Evolutionary conservation across 2,888 invertebrate species (phyloP).

Genomic region (Trissonchulus sp.): DNA sequence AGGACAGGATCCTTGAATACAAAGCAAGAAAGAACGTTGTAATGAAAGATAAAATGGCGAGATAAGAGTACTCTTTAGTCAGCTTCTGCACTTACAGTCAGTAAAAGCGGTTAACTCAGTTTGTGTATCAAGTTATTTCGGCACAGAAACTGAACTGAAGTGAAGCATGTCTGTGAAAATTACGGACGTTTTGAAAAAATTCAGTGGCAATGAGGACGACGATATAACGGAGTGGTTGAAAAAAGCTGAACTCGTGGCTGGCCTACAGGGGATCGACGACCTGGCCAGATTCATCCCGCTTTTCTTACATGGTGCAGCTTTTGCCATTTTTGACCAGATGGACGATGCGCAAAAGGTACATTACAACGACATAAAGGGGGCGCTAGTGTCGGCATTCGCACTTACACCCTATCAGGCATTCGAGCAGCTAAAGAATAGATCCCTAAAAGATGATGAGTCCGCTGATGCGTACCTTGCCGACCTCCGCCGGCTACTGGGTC

Average conservation of each 20-base stretch:
- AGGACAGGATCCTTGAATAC: too few species aligned
- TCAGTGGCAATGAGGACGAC: conserved; percentile 13
- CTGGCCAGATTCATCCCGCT: conserved; percentile 17
- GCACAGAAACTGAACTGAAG: not conserved
- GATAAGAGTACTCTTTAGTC: not conserved
- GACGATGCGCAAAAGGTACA: not conserved
- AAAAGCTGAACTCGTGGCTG: conserved; percentile 12
- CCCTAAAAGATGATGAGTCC: not conserved
- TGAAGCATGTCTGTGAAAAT: conserved; percentile 15
- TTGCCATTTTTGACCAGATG: conserved; percentile 15
- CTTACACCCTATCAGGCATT: conserved; percentile 17
- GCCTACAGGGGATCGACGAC: conserved; percentile 12
- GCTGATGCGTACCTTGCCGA: conserved; percentile 18
- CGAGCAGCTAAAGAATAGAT: not conserved
- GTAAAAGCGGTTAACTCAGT: not conserved
- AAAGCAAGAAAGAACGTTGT: not conserved
- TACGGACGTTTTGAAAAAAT: conserved; percentile 14
- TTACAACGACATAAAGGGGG: conserved; percentile 7
- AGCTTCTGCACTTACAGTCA: not conserved
- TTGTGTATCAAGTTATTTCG: not conserved
- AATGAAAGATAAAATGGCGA: not conserved
- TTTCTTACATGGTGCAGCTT: conserved; percentile 8
- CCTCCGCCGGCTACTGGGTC: conserved; percentile 11
- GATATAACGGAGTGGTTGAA: conserved; percentile 18
- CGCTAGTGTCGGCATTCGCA: not conserved